Percentiles rank a stretch among this genome's conserved stretches.
phyloP scores from a whole-genome alignment of 2,888 invertebrate genomes.

The Unio pictorum region DNA sequence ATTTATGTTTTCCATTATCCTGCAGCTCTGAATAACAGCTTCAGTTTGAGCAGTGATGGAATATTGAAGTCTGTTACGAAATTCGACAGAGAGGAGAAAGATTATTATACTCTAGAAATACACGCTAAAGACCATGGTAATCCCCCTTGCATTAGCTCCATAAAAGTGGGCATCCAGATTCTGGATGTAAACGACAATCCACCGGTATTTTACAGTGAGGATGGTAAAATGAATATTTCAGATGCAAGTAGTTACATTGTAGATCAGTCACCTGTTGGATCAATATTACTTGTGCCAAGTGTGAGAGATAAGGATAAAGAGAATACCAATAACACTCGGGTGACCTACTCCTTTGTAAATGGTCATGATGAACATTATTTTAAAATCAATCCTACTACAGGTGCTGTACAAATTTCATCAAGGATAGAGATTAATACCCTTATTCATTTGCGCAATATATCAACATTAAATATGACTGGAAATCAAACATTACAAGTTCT shows the following conservation, averaged over 20 bases:
- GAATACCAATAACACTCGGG: constrained; percentile 15
- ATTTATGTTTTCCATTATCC: too few relatives aligned
- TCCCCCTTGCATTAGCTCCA: constrained; percentile 10
- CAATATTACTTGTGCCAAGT: constrained; percentile 23
- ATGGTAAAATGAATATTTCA: constrained; percentile 6
- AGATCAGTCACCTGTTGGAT: constrained; percentile 31
- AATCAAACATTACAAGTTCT: constrained; percentile 2
- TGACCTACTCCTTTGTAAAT: constrained; percentile 4
- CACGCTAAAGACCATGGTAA: constrained; percentile 34
- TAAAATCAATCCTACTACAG: constrained; percentile 12
- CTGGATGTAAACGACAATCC: constrained; percentile 15
- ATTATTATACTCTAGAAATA: constrained; percentile 24
- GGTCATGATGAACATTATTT: constrained; percentile 9
- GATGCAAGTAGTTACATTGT: constrained; percentile 20
- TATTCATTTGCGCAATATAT: constrained; percentile 1
- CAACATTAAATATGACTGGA: constrained; percentile 9
- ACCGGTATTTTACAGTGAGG: constrained; percentile 29
- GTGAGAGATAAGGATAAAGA: constrained; percentile 26
- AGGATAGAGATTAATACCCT: constrained; percentile 22
- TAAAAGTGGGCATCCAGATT: constrained; percentile 22
- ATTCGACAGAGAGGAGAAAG: constrained; percentile 28
- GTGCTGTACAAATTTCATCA: constrained; percentile 17
- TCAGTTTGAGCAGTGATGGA: constrained; percentile 5
- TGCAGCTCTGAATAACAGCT: background rate
- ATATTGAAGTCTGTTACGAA: constrained; percentile 1